Conservation (phyloP, 2,113 vertebrate species). For the Petaurus breviceps region DNA sequence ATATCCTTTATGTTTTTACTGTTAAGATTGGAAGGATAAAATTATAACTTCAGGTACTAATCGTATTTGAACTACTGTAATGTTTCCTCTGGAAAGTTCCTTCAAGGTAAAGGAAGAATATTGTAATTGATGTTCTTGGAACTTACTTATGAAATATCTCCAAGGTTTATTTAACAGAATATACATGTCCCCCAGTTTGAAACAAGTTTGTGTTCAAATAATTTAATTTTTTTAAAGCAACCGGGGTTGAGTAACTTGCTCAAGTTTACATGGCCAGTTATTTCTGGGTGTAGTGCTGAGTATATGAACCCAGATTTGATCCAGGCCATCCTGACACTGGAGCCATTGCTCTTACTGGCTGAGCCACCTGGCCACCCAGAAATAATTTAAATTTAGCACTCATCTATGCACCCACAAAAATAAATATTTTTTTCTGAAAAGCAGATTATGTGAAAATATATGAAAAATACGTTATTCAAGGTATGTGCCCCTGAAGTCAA, state of each 20-base stretch:
- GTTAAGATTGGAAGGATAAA: neutral
- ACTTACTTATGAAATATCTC: neutral
- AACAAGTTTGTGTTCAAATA: conserved; percentile 16
- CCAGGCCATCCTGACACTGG: no score
- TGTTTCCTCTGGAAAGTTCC: neutral
- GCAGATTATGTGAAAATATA: neutral
- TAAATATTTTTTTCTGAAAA: neutral
- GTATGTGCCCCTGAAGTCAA: neutral
- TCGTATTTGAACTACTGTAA: neutral
- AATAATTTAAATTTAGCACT: neutral
- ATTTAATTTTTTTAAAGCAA: no score
- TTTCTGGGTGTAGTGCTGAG: no score
- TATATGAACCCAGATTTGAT: no score
- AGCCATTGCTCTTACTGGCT: no score
- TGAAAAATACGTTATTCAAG: neutral
- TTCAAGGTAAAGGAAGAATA: conserved; percentile 23
- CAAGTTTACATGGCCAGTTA: no score
- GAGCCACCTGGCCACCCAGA: no score
- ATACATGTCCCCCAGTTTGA: neutral
- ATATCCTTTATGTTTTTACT: neutral
- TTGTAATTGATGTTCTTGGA: conserved; percentile 21
- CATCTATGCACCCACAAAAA: conserved; percentile 12
- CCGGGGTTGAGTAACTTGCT: no score
- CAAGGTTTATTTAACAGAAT: neutral
- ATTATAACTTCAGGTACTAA: neutral